Conservation (phyloP, 2,113 vertebrate genomes). For the Urocynchramus pylzowi region DNA sequence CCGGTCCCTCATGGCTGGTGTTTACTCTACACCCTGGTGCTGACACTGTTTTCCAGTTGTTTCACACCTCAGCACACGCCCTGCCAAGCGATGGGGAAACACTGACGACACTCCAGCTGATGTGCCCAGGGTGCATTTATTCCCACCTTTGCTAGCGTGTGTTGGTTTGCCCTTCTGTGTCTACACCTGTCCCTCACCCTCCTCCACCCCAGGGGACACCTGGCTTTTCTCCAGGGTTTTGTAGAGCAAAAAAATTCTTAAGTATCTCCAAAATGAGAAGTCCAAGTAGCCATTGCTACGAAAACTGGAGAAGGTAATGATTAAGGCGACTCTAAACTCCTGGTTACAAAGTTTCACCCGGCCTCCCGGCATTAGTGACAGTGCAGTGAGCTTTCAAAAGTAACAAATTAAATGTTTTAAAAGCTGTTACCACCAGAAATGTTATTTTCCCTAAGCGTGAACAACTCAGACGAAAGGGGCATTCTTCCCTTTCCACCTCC, state of each 20-base stretch:
- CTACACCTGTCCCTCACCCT: not conserved
- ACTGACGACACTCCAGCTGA: accelerated
- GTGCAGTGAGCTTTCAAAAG: accelerated
- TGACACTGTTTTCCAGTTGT: not conserved
- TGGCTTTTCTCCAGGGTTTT: not conserved
- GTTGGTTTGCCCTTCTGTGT: not conserved
- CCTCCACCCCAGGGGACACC: not conserved
- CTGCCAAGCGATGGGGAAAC: not conserved
- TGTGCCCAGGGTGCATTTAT: not conserved
- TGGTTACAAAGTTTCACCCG: not conserved
- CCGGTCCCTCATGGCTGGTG: not conserved
- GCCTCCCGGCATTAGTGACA: not conserved
- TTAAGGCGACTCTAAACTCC: not conserved
- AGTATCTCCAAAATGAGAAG: not conserved
- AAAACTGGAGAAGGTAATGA: not conserved
- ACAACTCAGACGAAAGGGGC: not conserved
- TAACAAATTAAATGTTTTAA: not conserved
- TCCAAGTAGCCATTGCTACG: not conserved
- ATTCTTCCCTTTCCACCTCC: not conserved
- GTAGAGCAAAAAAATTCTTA: not conserved
- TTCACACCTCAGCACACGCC: accelerated
- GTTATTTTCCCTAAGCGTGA: accelerated
- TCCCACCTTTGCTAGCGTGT: accelerated
- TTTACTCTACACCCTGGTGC: not conserved
- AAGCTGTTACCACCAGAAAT: not conserved